Conservation (phyloP, 2,888 invertebrate species). For the Rugalucina vietnamica region DNA sequence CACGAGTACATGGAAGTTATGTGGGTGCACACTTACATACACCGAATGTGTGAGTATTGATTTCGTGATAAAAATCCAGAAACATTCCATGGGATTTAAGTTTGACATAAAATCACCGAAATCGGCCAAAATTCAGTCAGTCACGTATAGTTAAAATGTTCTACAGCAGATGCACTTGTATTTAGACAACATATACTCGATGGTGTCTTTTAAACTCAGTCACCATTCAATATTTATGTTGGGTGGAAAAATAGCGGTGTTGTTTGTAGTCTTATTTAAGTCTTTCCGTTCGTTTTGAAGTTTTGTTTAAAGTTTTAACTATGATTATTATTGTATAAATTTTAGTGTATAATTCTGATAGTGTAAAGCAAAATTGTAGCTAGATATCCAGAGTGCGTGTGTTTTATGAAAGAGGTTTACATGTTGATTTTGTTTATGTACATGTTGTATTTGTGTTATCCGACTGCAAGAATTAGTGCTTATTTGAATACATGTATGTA, state of each 20-base stretch:
- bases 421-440: not conserved
- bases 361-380: not conserved
- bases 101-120: too few species aligned
- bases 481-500: not conserved
- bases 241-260: not conserved
- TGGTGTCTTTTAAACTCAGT: not conserved
- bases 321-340: not conserved
- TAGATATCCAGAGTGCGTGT: not conserved
- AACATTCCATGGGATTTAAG: too few species aligned
- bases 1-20: too few species aligned
- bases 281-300: not conserved
- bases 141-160: too few species aligned
- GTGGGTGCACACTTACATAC: too few species aligned
- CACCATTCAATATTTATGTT: not conserved
- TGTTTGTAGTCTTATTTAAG: not conserved
- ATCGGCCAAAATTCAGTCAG: too few species aligned
- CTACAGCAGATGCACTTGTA: too few species aligned
- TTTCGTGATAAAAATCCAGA: too few species aligned
- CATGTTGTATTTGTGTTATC: not conserved
- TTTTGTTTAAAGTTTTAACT: not conserved
- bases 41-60: too few species aligned
- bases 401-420: not conserved
- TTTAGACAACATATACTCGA: not conserved
- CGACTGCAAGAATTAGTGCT: too few species aligned
- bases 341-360: not conserved